Conservation (phyloP, 2,113 vertebrate genomes). For the Pristiophorus japonicus region DNA sequence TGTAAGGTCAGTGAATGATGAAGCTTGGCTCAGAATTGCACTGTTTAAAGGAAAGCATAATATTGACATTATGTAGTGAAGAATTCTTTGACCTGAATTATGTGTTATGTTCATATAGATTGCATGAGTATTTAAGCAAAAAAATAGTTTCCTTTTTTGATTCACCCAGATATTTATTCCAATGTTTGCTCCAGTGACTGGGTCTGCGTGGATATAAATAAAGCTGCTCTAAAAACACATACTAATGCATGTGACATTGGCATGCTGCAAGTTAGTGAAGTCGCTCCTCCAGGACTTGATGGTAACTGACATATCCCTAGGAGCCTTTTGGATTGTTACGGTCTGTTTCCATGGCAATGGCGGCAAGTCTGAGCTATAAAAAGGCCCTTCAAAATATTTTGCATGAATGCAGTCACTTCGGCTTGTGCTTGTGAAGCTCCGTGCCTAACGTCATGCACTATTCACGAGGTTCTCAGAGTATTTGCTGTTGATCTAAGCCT, state of each 20-base stretch:
- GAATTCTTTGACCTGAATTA: background rate
- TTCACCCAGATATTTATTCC: slow-evolving; percentile 8
- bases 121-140: background rate
- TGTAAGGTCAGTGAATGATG: background rate
- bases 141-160: background rate
- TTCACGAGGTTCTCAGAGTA: background rate
- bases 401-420: background rate
- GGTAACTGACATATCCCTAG: background rate
- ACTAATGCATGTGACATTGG: background rate
- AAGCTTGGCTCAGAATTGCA: background rate
- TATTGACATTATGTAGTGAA: background rate
- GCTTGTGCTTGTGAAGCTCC: background rate
- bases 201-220: background rate
- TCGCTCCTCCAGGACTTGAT: background rate
- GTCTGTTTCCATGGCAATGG: slow-evolving; percentile 45
- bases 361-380: background rate
- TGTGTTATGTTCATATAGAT: background rate
- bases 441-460: background rate
- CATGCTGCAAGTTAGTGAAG: background rate
- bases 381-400: slow-evolving; percentile 38
- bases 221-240: background rate
- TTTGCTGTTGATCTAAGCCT: background rate
- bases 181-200: background rate
- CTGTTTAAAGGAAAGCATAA: background rate
- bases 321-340: slow-evolving; percentile 33